These are phyloP conservation scores for Dendroctonus valens DNA, from an alignment of 1,140 invertebrate species.

Conservation along the genomic window DNA sequence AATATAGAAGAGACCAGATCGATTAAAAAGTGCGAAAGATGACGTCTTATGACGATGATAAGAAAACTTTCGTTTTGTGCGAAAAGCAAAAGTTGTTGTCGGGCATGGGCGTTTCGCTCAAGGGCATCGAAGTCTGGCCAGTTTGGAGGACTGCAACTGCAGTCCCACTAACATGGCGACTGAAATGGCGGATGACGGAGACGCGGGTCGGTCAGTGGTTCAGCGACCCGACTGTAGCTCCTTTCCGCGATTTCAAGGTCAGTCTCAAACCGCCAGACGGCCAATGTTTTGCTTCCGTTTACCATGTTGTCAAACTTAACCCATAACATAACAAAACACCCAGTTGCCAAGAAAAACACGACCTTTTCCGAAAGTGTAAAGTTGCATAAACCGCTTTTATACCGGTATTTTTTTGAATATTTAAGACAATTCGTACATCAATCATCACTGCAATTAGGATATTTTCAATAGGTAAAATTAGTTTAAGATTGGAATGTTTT, in stretches of 20 bases:
- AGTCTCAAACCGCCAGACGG: slow-evolving; percentile 25
- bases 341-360: too few relatives aligned
- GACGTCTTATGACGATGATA: too few relatives aligned
- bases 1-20: too few relatives aligned
- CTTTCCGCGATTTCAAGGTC: slow-evolving; percentile 34
- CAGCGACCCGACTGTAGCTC: slow-evolving; percentile 27
- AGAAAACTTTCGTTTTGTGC: neutral
- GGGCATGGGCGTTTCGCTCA: slow-evolving; percentile 4
- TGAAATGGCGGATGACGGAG: slow-evolving; percentile 17
- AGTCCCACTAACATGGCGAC: slow-evolving; percentile 24
- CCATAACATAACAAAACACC: too few relatives aligned
- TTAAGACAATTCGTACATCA: too few relatives aligned
- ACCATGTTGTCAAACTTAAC: slow-evolving; percentile 18
- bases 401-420: too few relatives aligned
- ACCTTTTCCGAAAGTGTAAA: too few relatives aligned
- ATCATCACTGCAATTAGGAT: too few relatives aligned
- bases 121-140: slow-evolving; percentile 19
- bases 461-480: too few relatives aligned
- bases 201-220: slow-evolving; percentile 30
- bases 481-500: too few relatives aligned
- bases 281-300: slow-evolving; percentile 33
- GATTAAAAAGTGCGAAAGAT: too few relatives aligned
- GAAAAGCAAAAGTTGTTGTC: slow-evolving; percentile 11
- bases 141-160: slow-evolving; percentile 15
- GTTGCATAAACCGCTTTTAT: too few relatives aligned